Percentiles rank a stretch among this genome's conserved stretches.
Evolutionary conservation across 2,888 invertebrate genomes (phyloP).

Genomic region (Sicus ferrugineus): DNA sequence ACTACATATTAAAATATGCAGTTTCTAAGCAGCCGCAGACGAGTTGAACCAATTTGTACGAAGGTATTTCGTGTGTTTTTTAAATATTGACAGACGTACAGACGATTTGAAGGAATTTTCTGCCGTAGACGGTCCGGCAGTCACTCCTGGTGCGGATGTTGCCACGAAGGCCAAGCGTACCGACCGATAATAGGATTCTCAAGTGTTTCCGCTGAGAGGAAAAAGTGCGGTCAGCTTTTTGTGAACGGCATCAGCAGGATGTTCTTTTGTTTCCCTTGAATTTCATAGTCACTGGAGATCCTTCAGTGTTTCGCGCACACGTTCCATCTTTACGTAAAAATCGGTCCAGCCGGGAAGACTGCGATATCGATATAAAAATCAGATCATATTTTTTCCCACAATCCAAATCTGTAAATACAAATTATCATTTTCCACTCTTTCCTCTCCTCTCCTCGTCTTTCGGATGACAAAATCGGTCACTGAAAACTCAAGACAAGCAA

Average conservation of each 20-base stretch:
- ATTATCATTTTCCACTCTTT: no score
- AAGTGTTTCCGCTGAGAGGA: neutral
- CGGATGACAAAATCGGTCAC: neutral
- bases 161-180: constrained; percentile 8
- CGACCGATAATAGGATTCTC: neutral
- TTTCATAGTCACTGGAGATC: neutral
- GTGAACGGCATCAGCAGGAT: constrained; percentile 8
- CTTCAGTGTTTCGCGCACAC: neutral
- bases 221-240: constrained; percentile 35
- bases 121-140: constrained; percentile 26
- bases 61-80: constrained; percentile 4
- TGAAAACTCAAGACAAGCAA: neutral
- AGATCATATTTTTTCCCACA: no score
- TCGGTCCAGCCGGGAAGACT: no score
- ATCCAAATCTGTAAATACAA: no score
- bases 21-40: constrained; percentile 46
- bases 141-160: constrained; percentile 16
- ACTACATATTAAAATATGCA: constrained; percentile 58
- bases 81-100: neutral
- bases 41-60: neutral
- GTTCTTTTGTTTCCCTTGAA: neutral
- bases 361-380: no score
- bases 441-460: no score
- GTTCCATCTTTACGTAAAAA: neutral
- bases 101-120: constrained; percentile 9